Evolutionary conservation across 2,797 vertebrate species (phyloP).

Genomic region (Numenius phaeopus): DNA sequence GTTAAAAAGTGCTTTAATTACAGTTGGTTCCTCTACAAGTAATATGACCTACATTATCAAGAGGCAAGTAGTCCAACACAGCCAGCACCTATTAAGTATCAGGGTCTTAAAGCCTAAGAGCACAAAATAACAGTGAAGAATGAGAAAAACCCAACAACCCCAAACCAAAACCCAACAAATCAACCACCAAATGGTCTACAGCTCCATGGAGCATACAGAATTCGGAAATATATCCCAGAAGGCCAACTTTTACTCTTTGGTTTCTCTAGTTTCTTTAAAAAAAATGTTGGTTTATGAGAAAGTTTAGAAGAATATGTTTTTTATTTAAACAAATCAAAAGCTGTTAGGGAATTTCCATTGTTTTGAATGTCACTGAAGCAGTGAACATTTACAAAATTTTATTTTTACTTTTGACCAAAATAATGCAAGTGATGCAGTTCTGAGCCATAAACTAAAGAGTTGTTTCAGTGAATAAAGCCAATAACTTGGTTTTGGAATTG

Average conservation of each 20-base stretch:
- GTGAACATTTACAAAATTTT: not conserved
- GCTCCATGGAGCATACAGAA: not conserved
- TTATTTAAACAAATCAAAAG: not conserved
- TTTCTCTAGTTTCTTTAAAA: not conserved
- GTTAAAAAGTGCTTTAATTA: not conserved
- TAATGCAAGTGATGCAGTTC: not conserved
- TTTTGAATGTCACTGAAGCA: not conserved
- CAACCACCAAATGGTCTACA: not conserved
- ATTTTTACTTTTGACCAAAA: not conserved
- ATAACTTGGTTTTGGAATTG: not conserved
- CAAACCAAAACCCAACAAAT: not conserved
- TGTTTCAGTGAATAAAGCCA: not conserved
- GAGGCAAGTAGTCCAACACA: not conserved
- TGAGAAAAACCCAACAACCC: rapidly evolving
- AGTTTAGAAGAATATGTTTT: not conserved
- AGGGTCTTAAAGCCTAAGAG: not conserved
- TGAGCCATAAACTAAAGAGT: not conserved
- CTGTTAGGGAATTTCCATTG: not conserved
- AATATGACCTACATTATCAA: not conserved
- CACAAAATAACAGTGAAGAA: not conserved
- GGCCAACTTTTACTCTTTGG: not conserved
- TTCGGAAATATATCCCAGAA: not conserved
- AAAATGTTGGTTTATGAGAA: not conserved
- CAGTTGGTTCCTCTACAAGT: not conserved
- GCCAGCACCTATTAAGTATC: not conserved